phyloP scores from a whole-genome alignment of 2,113 vertebrate genomes.

The Podocnemis expansa region DNA sequence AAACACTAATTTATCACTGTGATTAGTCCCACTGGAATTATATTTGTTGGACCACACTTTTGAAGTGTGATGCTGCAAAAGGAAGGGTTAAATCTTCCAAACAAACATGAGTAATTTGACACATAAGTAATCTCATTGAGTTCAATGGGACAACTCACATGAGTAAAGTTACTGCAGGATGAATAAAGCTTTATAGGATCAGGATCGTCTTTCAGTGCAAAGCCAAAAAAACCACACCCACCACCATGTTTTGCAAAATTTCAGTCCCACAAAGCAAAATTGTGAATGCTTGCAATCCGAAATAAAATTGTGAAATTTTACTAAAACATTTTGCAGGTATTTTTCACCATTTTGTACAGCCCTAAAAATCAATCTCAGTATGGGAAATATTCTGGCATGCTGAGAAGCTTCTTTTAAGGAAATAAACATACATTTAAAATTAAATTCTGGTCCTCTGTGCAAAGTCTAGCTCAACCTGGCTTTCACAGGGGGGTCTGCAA shows the following conservation, averaged over 20 bases:
- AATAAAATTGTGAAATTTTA: background rate
- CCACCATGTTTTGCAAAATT: background rate
- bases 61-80: accelerated
- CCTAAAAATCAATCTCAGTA: background rate
- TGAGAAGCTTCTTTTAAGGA: background rate
- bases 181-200: background rate
- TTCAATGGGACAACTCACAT: background rate
- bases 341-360: background rate
- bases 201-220: background rate
- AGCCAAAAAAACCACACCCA: background rate
- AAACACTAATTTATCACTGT: accelerated
- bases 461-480: background rate
- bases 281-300: background rate
- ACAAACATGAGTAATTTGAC: background rate
- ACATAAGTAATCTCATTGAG: background rate
- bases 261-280: background rate
- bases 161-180: background rate
- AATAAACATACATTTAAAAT: background rate
- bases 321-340: background rate
- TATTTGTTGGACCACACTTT: background rate
- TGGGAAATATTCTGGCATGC: background rate
- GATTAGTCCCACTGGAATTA: accelerated
- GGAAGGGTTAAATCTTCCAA: background rate
- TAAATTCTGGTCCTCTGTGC: background rate
- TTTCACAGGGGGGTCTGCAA: background rate